Percentiles rank a stretch among this genome's conserved stretches.
These are phyloP conservation scores for Luperina testacea DNA, from an alignment of 2,888 invertebrate genomes.

Conservation along the genomic window DNA sequence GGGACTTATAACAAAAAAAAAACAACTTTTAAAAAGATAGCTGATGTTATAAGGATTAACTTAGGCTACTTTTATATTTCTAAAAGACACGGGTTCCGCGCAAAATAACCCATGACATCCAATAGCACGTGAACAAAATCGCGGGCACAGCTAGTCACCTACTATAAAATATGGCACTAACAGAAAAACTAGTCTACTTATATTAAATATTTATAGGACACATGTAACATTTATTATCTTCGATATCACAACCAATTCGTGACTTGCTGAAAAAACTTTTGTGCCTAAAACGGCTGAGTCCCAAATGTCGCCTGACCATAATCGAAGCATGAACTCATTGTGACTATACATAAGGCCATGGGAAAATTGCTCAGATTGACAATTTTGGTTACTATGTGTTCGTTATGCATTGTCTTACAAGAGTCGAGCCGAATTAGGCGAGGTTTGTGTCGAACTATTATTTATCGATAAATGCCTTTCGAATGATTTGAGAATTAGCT, in stretches of 20 bases:
- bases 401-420: conserved; percentile 39
- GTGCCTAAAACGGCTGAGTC: conserved; percentile 26
- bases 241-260: conserved; percentile 30
- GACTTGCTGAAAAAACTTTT: conserved; percentile 32
- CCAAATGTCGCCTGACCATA: conserved; percentile 39
- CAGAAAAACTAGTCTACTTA: conserved; percentile 8
- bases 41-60: no score
- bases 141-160: background rate
- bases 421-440: conserved; percentile 12
- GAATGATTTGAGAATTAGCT: background rate
- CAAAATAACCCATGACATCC: background rate
- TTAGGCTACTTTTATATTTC: no score
- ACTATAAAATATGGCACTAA: background rate
- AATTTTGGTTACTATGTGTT: conserved; percentile 35
- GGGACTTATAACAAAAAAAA: no score
- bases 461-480: background rate
- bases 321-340: conserved; percentile 40
- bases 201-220: conserved; percentile 30
- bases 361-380: conserved; percentile 40
- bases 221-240: conserved; percentile 25
- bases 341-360: conserved; percentile 33
- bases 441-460: conserved; percentile 2
- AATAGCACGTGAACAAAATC: background rate
- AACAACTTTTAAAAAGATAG: background rate
- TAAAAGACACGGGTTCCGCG: no score